Conservation (phyloP, 2,888 invertebrate genomes). For the Rhimphoctona megacephalus region DNA sequence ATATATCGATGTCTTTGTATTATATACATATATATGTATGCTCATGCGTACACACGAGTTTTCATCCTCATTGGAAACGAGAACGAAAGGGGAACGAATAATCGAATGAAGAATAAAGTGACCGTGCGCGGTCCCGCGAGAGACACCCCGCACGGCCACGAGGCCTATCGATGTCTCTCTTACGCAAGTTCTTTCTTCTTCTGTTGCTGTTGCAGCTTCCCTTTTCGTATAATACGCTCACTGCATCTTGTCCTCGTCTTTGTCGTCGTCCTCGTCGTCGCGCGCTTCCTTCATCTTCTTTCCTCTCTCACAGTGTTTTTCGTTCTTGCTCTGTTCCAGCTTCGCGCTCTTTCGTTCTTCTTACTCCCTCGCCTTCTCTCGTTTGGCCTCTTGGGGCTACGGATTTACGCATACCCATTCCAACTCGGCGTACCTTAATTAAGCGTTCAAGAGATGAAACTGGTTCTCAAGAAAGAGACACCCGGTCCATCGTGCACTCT, state of each 20-base stretch:
- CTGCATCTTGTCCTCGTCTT: conserved; percentile 49
- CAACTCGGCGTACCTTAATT: conserved; percentile 81
- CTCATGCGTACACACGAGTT: conserved; percentile 51
- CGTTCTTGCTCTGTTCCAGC: conserved; percentile 32
- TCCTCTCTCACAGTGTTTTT: conserved; percentile 71
- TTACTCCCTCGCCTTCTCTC: conserved; percentile 47
- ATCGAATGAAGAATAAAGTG: conserved; percentile 71
- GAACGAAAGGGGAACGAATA: conserved; percentile 72
- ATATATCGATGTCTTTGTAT: conserved; percentile 6
- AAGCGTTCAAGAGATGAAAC: conserved; percentile 85
- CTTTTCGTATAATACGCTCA: conserved; percentile 60
- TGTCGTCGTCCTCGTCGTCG: conserved; percentile 45
- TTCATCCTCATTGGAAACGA: conserved; percentile 54
- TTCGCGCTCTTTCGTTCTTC: conserved; percentile 43
- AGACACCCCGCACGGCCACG: conserved; percentile 60
- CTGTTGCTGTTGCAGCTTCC: conserved; percentile 58
- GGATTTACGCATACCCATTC: conserved; percentile 80
- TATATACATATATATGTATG: conserved; percentile 43
- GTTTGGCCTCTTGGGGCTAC: conserved; percentile 61
- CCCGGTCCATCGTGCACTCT: conserved; percentile 33
- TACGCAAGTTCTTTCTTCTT: conserved; percentile 67
- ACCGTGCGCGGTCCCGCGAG: conserved; percentile 59
- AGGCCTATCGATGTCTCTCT: conserved; percentile 78
- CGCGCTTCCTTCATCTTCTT: conserved; percentile 51
- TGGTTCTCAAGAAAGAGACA: conserved; percentile 77